phyloP scores from a whole-genome alignment of 2,888 invertebrate species.

The Tetanocera ferruginea region DNA sequence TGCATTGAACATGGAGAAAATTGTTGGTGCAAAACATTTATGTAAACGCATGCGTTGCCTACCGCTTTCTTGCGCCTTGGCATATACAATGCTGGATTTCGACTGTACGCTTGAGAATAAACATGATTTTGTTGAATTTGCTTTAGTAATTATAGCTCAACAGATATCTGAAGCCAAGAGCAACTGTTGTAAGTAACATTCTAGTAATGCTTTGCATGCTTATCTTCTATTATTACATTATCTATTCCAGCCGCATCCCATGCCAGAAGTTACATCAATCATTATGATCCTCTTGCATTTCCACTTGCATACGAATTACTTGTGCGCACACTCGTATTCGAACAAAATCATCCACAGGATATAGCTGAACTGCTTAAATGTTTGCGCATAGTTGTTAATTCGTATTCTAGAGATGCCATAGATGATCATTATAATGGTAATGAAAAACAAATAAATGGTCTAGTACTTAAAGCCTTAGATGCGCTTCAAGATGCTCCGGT shows the following conservation, averaged over 20 bases:
- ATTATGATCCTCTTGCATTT: conserved; percentile 61
- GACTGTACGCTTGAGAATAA: conserved; percentile 57
- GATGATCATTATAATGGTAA: conserved; percentile 53
- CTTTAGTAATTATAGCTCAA: conserved; percentile 62
- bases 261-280: conserved; percentile 40
- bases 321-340: conserved; percentile 54
- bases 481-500: conserved; percentile 51
- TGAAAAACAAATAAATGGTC: conserved; percentile 57
- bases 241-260: conserved; percentile 4
- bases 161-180: conserved; percentile 59
- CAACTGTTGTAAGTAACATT: conserved; percentile 42
- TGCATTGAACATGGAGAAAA: conserved; percentile 57
- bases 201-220: not conserved
- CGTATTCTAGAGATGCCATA: conserved; percentile 58
- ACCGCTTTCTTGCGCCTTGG: conserved; percentile 63
- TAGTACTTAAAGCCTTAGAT: conserved; percentile 58
- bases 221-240: not conserved
- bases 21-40: conserved; percentile 58
- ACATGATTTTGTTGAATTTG: conserved; percentile 61
- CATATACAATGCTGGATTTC: conserved; percentile 58
- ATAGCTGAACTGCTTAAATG: conserved; percentile 63
- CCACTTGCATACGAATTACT: conserved; percentile 63
- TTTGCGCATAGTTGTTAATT: conserved; percentile 59
- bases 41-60: conserved; percentile 61
- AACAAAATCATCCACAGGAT: conserved; percentile 54